phyloP scores from a whole-genome alignment of 2,888 invertebrate species.

The Schrankia costaestrigalis region DNA sequence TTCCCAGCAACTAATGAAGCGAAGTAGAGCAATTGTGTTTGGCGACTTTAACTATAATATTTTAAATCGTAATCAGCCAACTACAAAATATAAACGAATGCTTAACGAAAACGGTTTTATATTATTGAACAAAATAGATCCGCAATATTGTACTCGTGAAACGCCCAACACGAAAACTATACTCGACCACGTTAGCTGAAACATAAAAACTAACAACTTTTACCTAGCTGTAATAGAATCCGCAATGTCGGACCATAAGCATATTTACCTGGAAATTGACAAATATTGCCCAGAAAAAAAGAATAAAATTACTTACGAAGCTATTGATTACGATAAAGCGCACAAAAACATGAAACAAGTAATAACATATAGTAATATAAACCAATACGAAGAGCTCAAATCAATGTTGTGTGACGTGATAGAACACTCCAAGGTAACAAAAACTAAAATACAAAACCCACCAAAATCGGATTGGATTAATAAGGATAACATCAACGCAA shows the following conservation, averaged over 20 bases:
- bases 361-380: background rate
- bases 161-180: background rate
- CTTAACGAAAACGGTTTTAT: background rate
- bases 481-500: background rate
- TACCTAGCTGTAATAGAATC: too few species aligned
- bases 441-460: background rate
- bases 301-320: too few species aligned
- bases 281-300: too few species aligned
- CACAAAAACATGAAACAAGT: too few species aligned
- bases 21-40: conserved; percentile 1
- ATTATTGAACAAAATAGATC: background rate
- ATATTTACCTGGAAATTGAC: too few species aligned
- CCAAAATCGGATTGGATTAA: background rate
- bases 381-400: background rate
- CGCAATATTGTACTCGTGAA: background rate
- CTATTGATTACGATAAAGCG: too few species aligned
- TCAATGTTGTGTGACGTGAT: background rate
- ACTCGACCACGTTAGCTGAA: background rate
- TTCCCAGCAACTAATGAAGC: background rate
- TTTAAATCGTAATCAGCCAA: background rate
- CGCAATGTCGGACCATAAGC: too few species aligned
- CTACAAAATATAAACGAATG: background rate
- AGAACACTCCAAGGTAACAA: background rate
- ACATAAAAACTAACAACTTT: too few species aligned
- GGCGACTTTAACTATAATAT: conserved; percentile 5